Percentiles rank a stretch among this genome's conserved stretches.
These are phyloP conservation scores for Liodrosophila aerea DNA, from an alignment of 2,888 invertebrate genomes.

Conservation along the genomic window DNA sequence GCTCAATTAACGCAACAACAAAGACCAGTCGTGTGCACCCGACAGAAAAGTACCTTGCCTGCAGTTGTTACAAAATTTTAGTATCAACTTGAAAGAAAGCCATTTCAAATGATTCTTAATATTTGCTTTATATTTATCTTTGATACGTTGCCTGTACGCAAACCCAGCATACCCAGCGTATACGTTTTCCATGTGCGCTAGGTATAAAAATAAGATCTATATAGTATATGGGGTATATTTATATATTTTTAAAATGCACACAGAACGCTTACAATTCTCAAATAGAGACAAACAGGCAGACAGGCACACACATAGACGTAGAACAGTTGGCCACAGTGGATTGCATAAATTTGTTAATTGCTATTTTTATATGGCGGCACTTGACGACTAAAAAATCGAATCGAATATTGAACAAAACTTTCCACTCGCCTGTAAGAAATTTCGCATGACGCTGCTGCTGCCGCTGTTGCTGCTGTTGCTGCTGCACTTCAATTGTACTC, in stretches of 20 bases:
- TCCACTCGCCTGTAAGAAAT: constrained; percentile 61
- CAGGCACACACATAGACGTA: background rate
- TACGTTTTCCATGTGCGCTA: too few species aligned
- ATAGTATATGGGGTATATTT: too few species aligned
- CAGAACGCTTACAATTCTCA: constrained; percentile 23
- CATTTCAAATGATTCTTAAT: too few species aligned
- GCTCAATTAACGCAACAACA: constrained; percentile 36
- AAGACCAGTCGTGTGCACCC: constrained; percentile 1
- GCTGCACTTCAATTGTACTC: constrained; percentile 67
- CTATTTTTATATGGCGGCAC: constrained; percentile 63
- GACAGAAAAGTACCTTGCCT: too few species aligned
- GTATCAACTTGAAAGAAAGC: too few species aligned
- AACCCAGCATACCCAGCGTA: too few species aligned
- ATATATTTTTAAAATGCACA: constrained; percentile 50
- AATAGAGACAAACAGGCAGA: constrained; percentile 10
- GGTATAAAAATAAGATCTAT: too few species aligned
- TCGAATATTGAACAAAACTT: constrained; percentile 62
- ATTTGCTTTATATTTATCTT: too few species aligned
- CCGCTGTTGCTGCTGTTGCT: constrained; percentile 10
- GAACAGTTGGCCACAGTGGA: constrained; percentile 19
- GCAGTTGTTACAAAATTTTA: too few species aligned
- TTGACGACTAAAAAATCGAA: constrained; percentile 57
- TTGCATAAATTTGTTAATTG: constrained; percentile 76
- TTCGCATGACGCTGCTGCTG: constrained; percentile 41
- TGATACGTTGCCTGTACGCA: constrained; percentile 3